Evolutionary conservation across 2,797 vertebrate genomes (phyloP), one percentile per base, ranked within the genome.

Genomic region (Varecia variegata): DNA sequence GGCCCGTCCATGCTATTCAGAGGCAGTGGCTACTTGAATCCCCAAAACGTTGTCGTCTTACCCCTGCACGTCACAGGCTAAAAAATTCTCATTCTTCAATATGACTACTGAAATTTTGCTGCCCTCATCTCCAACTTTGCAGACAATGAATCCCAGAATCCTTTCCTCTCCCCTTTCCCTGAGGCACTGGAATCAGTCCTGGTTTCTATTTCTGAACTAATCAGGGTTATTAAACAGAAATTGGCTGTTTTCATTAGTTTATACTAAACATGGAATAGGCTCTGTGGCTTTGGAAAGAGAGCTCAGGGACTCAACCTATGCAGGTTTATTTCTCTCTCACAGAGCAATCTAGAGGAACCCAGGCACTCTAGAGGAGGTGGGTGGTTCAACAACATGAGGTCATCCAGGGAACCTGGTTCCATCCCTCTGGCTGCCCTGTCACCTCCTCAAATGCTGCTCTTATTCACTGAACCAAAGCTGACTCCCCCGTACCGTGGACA

Each of bases 401-500:
- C 71, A 80, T 45, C 13, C 43, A 77, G 82, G n/a, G 23, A 71
- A 17, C 32, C 76, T 87, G 15, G 20, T 25, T 56, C 38, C n/a
- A 7, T 77, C 87, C 43, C 60, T 82, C 20, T 17, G 5, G 13
- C 15, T 40, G 13, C 30, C 11, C 32, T 62, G 1, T 13, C 27
- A 54, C 73, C 13, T 65, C 32, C 10, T 85, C 65, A 54, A 47
- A 73, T 56, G 45, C 40, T 73, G 25, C 14, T 89, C 10, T 65
- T 60, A 58, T 30, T 70, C 43, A 30, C n/a, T 9, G 40, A 70
- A 32, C 38, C 40, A 88, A 77, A 89, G 65, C 32, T 9, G 25
- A 3, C 1, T 47, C n/a, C 14, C 18, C 15, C 10, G 4, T 23
- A 25, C 21, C 2, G 12, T 0, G 14, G 25, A 27, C 2, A 5